Conservation (phyloP, 1,140 invertebrate species). For the Ostrea edulis region DNA sequence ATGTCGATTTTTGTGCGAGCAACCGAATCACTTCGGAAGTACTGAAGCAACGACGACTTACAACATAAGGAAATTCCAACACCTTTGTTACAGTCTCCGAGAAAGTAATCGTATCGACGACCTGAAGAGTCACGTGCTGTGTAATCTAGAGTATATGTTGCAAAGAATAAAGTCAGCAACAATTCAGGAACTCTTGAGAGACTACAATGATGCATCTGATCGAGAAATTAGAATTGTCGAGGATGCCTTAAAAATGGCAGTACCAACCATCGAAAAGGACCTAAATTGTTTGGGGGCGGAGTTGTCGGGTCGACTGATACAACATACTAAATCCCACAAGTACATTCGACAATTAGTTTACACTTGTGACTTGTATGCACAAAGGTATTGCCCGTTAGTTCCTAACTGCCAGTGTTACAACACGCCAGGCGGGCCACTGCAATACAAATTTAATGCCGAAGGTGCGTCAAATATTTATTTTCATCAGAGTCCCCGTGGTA, state of each 20-base stretch:
- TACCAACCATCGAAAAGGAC: conserved; percentile 65
- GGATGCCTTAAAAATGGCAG: conserved; percentile 72
- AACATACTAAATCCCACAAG: conserved; percentile 66
- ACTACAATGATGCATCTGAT: conserved; percentile 82
- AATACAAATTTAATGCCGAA: conserved; percentile 68
- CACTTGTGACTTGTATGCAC: conserved; percentile 81
- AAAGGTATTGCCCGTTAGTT: conserved; percentile 88
- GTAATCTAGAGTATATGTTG: conserved; percentile 72
- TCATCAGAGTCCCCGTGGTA: conserved; percentile 67
- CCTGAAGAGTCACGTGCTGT: conserved; percentile 64
- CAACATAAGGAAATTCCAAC: conserved; percentile 70
- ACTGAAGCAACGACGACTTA: conserved; percentile 54
- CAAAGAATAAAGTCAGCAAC: conserved; percentile 67
- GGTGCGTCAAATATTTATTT: conserved; percentile 64
- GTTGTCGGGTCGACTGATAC: conserved; percentile 72
- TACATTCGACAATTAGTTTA: conserved; percentile 70
- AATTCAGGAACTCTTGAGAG: conserved; percentile 66
- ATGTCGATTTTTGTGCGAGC: conserved; percentile 95
- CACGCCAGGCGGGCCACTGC: conserved; percentile 71
- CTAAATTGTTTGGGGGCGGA: conserved; percentile 70
- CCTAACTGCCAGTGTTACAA: conserved; percentile 80
- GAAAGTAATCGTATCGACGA: conserved; percentile 60
- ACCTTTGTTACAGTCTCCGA: conserved; percentile 66
- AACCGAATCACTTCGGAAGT: conserved; percentile 91
- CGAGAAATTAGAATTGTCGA: conserved; percentile 70